Evolutionary conservation across 2,113 vertebrate genomes (phyloP).

Genomic region (Brachionichthys hirsutus): DNA sequence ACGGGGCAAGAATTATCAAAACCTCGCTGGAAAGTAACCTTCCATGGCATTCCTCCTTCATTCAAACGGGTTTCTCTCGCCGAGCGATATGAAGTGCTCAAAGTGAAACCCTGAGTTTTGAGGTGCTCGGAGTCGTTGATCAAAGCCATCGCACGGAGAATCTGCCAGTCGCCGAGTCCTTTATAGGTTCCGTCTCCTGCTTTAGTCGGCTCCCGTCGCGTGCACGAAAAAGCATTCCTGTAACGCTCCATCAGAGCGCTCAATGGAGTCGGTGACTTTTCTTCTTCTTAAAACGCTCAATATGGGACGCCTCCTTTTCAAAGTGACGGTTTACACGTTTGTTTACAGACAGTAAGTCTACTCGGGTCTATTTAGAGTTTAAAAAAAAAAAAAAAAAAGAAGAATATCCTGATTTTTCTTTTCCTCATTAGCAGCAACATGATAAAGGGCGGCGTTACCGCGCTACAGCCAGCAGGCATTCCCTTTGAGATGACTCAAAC

Average conservation of each 20-base stretch:
- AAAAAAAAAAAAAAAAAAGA: too few relatives aligned
- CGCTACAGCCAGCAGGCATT: too few relatives aligned
- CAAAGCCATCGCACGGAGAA: neutral
- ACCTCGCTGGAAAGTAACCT: neutral
- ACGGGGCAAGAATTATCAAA: neutral
- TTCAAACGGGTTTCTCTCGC: constrained; percentile 9
- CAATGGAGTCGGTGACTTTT: constrained; percentile 18
- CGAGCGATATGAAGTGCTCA: neutral
- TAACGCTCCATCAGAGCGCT: constrained; percentile 9
- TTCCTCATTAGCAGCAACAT: too few relatives aligned
- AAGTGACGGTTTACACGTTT: too few relatives aligned
- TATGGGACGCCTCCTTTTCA: neutral
- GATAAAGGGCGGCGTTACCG: too few relatives aligned
- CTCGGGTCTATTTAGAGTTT: too few relatives aligned
- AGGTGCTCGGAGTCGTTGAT: neutral
- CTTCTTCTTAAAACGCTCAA: constrained; percentile 6
- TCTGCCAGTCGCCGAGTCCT: neutral
- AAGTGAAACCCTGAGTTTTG: constrained; percentile 10
- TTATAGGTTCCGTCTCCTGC: neutral
- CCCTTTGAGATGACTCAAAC: too few relatives aligned
- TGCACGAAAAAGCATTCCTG: constrained; percentile 1
- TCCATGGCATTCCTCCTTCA: constrained; percentile 8
- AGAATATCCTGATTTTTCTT: too few relatives aligned
- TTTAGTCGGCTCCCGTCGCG: neutral
- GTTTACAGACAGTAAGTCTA: too few relatives aligned